Evolutionary conservation across 1,140 invertebrate genomes (phyloP), one percentile per base, ranked within the genome.

Genomic region (Drosophila bipectinata): DNA sequence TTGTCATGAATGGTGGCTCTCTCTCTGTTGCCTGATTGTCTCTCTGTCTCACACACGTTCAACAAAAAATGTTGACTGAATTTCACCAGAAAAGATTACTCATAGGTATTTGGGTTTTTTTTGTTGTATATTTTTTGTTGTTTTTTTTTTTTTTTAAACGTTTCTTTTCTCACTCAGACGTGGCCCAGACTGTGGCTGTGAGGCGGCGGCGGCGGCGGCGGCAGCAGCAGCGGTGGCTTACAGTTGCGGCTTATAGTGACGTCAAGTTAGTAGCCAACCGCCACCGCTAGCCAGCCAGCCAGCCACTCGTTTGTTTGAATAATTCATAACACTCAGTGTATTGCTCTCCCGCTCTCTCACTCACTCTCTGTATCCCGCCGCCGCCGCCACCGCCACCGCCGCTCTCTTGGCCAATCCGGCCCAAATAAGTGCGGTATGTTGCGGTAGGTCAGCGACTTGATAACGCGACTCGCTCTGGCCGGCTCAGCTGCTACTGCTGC

Each of bases 1-100:
- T 76, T 85, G 72, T 77, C 80, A 69, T 64, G 34, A 10, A 12
- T 12, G 3, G 30, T 28, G 21, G 24, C 53, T 26, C 34, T 55
- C 32, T 39, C 55, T 18, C 18, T 28, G 26, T 28, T 28, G 26
- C 26, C 52, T 62, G 21, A 5, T 24, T 14, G 26, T 55, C 37
- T n/a, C 68, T 61, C 37, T n/a, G 57, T 61, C 45, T 44, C 49
- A 15, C 56, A 21, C 66, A n/a, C 12, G 15, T 18, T 44, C 21
- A 37, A 37, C 12, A 37, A 37, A 37, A 37, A 37, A 37, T 66
- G 64, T 75, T 51, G 61, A 39, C 34, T 64, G 87, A 90, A 90
- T 90, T 90, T 90, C 87, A 90, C 77, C 77, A 90, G 87, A 90
- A 82, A 44, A 79, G 59, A 90, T 90, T 90, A 90, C 75, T 87